phyloP scores from a whole-genome alignment of 2,113 vertebrate species.

The Halichoerus grypus region DNA sequence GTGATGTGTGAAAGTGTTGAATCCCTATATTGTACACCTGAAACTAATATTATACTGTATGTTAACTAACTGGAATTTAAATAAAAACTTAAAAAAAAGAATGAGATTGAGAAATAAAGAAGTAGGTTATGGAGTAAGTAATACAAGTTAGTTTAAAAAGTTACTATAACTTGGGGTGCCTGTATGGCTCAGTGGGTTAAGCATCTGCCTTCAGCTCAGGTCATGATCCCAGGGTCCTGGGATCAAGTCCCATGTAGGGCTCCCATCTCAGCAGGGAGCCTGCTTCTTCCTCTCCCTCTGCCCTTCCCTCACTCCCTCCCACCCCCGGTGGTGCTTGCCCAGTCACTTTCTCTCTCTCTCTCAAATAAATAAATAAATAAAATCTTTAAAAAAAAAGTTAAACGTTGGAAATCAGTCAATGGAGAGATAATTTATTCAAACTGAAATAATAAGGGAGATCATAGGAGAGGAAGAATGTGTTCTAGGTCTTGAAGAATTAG shows the following conservation, averaged over 20 bases:
- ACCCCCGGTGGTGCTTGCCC: too few relatives aligned
- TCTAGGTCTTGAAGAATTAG: background rate
- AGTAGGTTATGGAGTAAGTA: background rate
- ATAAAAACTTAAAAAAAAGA: background rate
- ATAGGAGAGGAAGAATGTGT: background rate
- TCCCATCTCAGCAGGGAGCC: too few relatives aligned
- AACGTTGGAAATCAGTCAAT: background rate
- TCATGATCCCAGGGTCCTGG: too few relatives aligned
- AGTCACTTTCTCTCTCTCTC: too few relatives aligned
- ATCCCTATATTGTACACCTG: background rate
- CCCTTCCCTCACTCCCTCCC: too few relatives aligned
- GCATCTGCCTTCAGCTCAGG: too few relatives aligned
- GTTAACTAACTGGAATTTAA: background rate
- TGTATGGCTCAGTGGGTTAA: too few relatives aligned
- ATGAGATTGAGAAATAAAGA: background rate
- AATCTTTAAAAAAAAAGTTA: background rate
- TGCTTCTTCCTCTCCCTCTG: too few relatives aligned
- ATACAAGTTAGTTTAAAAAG: background rate
- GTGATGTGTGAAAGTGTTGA: background rate
- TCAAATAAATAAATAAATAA: too few relatives aligned
- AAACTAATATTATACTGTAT: background rate
- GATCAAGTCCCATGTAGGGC: too few relatives aligned
- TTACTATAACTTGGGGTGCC: background rate
- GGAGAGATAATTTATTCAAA: background rate
- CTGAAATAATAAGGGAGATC: background rate